A percentile compares a stretch with the other conserved stretches of the same genome.
These are phyloP conservation scores for Drosophila maculinotata DNA, from an alignment of 2,888 invertebrate species.

Conservation along the genomic window DNA sequence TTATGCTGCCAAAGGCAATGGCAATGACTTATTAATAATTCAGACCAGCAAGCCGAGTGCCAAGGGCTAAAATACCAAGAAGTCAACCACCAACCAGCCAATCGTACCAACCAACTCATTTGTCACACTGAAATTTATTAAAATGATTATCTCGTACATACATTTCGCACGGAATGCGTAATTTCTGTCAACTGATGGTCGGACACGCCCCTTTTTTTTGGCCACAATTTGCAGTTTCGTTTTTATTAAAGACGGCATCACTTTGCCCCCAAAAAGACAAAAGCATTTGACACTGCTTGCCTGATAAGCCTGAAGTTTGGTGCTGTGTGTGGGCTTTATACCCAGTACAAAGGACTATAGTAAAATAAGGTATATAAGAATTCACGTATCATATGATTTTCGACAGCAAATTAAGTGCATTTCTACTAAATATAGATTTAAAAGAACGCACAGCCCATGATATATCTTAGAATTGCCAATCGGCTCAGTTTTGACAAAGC, in stretches of 20 bases:
- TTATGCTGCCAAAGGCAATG: constrained; percentile 21
- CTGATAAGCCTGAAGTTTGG: constrained; percentile 38
- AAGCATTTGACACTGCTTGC: constrained; percentile 39
- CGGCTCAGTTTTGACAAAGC: too few species aligned
- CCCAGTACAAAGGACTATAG: not conserved
- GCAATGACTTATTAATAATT: constrained; percentile 68
- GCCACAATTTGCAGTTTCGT: constrained; percentile 54
- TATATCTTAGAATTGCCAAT: too few species aligned
- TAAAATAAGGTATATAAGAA: not conserved
- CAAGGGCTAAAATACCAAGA: constrained; percentile 13
- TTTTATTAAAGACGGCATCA: constrained; percentile 41
- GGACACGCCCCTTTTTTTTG: constrained; percentile 8
- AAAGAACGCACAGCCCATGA: too few species aligned
- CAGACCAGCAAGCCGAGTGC: constrained; percentile 41
- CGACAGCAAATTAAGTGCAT: too few species aligned
- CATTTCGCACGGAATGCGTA: constrained; percentile 79
- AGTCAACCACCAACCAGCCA: constrained; percentile 3
- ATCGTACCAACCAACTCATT: constrained; percentile 61
- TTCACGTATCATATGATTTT: too few species aligned
- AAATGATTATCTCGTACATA: constrained; percentile 79
- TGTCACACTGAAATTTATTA: constrained; percentile 80
- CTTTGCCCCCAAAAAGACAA: constrained; percentile 26
- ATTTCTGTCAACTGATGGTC: constrained; percentile 57
- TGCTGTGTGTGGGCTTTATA: constrained; percentile 31
- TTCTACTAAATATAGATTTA: too few species aligned